A percentile compares a stretch with the other conserved stretches of the same genome.
These are phyloP conservation scores for Hypomecis atomaria DNA, from an alignment of 2,888 invertebrate species.

Conservation along the genomic window DNA sequence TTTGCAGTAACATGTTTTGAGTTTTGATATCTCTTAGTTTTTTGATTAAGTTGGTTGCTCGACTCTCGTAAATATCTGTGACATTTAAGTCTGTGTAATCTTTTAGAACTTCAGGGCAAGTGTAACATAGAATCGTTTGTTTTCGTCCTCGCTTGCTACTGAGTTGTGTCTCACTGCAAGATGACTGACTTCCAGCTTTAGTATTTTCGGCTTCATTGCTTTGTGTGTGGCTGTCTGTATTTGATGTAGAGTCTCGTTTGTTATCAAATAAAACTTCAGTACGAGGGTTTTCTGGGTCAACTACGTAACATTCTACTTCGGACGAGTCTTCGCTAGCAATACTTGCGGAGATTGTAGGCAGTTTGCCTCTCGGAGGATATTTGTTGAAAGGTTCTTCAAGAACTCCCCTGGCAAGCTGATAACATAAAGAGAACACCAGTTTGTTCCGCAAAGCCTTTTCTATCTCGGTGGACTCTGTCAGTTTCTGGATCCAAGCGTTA, in stretches of 20 bases:
- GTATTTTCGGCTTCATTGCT: conserved; percentile 41
- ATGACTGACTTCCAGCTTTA: conserved; percentile 40
- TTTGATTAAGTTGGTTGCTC: conserved; percentile 66
- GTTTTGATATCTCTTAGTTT: conserved; percentile 74
- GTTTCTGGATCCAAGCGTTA: conserved; percentile 72
- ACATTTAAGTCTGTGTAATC: conserved; percentile 31
- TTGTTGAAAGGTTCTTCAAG: conserved; percentile 67
- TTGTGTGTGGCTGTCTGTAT: conserved; percentile 53
- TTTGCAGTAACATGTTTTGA: conserved; percentile 65
- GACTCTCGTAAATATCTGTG: conserved; percentile 55
- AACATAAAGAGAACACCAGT: conserved; percentile 70
- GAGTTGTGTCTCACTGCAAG: conserved; percentile 42
- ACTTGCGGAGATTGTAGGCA: conserved; percentile 57
- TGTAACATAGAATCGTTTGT: conserved; percentile 49
- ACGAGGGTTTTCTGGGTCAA: conserved; percentile 55
- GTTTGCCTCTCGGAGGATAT: conserved; percentile 54
- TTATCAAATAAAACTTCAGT: conserved; percentile 55
- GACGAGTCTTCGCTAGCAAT: conserved; percentile 58
- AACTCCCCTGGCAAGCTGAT: conserved; percentile 68
- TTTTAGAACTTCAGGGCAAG: conserved; percentile 47
- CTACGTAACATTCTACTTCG: conserved; percentile 62
- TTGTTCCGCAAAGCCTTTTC: conserved; percentile 71
- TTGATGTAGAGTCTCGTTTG: conserved; percentile 47
- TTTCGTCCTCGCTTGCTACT: conserved; percentile 29
- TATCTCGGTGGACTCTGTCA: conserved; percentile 58